Percentiles rank a stretch among this genome's conserved stretches.
Evolutionary conservation across 2,113 vertebrate genomes (phyloP).

Genomic region (Phalacrocorax aristotelis): DNA sequence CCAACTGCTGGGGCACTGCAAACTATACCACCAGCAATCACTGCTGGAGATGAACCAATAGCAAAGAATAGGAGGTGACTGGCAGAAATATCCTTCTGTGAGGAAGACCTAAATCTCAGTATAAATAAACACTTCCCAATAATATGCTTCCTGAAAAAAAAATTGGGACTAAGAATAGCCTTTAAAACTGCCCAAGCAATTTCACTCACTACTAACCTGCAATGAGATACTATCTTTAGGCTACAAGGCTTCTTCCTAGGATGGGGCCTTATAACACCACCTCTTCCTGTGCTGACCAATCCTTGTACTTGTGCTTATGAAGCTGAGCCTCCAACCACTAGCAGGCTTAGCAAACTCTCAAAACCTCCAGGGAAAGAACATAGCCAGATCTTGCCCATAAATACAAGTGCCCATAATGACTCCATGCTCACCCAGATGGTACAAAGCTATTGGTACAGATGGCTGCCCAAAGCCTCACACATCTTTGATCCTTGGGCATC

Average conservation of each 20-base stretch:
- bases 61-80: background rate
- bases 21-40: background rate
- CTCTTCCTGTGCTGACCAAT: background rate
- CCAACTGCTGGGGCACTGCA: background rate
- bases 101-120: background rate
- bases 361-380: background rate
- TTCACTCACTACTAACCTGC: background rate
- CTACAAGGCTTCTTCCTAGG: background rate
- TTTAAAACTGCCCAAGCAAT: background rate
- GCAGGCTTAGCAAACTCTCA: background rate
- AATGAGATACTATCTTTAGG: background rate
- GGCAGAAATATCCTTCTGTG: background rate
- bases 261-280: background rate
- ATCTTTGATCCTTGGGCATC: too few relatives aligned
- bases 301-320: background rate
- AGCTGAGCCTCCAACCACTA: background rate
- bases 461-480: background rate
- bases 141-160: background rate
- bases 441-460: background rate
- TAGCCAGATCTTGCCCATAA: background rate
- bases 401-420: background rate
- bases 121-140: background rate
- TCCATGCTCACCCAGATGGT: background rate
- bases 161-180: background rate
- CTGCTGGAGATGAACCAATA: background rate